phyloP scores from a whole-genome alignment of 2,888 invertebrate species.

The Calameuta filiformis region DNA sequence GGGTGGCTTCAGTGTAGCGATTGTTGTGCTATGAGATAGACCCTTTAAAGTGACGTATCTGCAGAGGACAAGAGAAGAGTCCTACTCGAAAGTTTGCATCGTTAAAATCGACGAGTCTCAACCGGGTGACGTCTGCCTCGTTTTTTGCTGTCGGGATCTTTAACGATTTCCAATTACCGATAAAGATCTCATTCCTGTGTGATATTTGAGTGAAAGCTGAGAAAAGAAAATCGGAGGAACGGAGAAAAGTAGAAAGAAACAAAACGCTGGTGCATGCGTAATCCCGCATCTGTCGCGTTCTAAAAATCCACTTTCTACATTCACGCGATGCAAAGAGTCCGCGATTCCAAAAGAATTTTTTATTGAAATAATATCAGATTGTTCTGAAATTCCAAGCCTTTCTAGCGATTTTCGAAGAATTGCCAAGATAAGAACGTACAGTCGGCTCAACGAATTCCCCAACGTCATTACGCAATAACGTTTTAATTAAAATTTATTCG shows the following conservation, averaged over 20 bases:
- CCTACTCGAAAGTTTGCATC: background rate
- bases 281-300: background rate
- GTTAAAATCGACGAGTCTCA: background rate
- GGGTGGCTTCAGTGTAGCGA: background rate
- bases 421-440: background rate
- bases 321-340: background rate
- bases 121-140: too few relatives aligned
- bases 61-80: background rate
- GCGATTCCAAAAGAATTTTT: background rate
- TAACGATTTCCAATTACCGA: background rate
- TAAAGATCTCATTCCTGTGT: background rate
- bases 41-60: background rate
- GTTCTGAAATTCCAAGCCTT: background rate
- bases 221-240: background rate
- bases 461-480: background rate
- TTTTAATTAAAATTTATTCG: conserved; percentile 14
- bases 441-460: background rate
- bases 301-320: background rate
- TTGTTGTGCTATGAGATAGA: background rate
- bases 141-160: background rate
- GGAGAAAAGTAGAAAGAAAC: background rate
- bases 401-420: background rate
- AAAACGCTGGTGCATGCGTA: background rate
- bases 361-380: background rate
- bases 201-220: background rate